These are phyloP conservation scores for Vulpes lagopus DNA, from an alignment of 2,113 vertebrate species.

Conservation along the genomic window DNA sequence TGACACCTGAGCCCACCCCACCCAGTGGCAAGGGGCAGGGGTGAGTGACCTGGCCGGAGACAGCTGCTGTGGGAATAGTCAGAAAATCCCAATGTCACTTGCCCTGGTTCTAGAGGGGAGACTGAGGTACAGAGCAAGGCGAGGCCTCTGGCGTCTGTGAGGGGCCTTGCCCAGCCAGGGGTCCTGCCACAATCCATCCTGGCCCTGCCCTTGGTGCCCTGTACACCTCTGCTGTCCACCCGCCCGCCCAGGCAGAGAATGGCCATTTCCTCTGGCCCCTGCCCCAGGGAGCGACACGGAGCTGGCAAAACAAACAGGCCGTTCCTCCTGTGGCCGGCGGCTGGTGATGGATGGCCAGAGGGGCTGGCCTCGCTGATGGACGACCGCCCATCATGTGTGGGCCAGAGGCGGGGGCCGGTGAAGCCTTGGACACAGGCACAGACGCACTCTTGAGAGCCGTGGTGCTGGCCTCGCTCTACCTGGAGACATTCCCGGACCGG, in stretches of 20 bases:
- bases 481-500: background rate
- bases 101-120: background rate
- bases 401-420: constrained; percentile 1
- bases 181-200: background rate
- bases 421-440: background rate
- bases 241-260: constrained; percentile 73
- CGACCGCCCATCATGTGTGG: constrained; percentile 76
- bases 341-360: constrained; percentile 79
- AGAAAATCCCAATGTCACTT: background rate
- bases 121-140: background rate
- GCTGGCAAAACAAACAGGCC: constrained; percentile 82
- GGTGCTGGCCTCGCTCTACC: background rate
- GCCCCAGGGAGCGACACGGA: constrained; percentile 71
- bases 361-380: constrained; percentile 76
- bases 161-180: background rate
- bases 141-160: background rate
- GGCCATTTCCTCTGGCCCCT: constrained; percentile 69
- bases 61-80: background rate
- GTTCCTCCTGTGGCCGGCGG: constrained; percentile 61
- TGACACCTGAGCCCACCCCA: constrained; percentile 74
- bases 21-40: constrained; percentile 59
- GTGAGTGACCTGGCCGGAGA: constrained; percentile 66
- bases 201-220: background rate
- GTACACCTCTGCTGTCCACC: constrained; percentile 1
- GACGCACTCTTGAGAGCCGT: background rate